Evolutionary conservation across 1,140 invertebrate species (phyloP), one percentile per base, ranked within the genome.

Genomic region (Lethrus apterus): DNA sequence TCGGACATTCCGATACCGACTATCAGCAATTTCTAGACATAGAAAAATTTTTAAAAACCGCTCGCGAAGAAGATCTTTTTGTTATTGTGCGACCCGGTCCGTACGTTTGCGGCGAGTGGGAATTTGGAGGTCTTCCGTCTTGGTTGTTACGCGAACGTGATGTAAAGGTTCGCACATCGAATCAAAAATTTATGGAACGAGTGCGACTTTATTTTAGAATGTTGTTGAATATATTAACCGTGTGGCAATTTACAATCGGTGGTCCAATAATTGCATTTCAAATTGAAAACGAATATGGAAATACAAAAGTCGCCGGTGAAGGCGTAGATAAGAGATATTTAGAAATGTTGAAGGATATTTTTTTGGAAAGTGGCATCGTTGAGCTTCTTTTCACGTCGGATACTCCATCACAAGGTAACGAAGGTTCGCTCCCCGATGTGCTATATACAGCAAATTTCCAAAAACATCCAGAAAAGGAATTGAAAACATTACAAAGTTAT

Each of bases 51-150:
- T 70, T 98, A 11, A 69, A 79, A 52, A 70, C 80, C 3, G 92
- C 92, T 0, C 75, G 89, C 46, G 79, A 89, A 56, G 81, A 88
- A 63, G 86, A 80, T 51, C 66, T 98, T 17, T 65, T 84, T 13
- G 89, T 95, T 0, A 79, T 98, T 18, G 65, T 98, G 0, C 70
- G 93, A 47, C 82, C 89, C 1, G 94, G 94, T 0, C 94, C 94
- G 0, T 98, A 92, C 54, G 95, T 96, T 50, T 94, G 92, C 70
- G 89, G 89, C 20, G 84, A 88, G 69, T 77, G 82, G 64, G 84
- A 86, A 45, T 74, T 71, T 48, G 69, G 70, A 31, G 66, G 68
- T 32, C 54, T 69, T 45, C 54, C 65, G 38, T 51, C 69, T 60
- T 75, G 73, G 73, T 59, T 79, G 8, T 55, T 76, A 29, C 20